Evolutionary conservation across 2,797 vertebrate species (phyloP).

Genomic region (Decapterus maruadsi): DNA sequence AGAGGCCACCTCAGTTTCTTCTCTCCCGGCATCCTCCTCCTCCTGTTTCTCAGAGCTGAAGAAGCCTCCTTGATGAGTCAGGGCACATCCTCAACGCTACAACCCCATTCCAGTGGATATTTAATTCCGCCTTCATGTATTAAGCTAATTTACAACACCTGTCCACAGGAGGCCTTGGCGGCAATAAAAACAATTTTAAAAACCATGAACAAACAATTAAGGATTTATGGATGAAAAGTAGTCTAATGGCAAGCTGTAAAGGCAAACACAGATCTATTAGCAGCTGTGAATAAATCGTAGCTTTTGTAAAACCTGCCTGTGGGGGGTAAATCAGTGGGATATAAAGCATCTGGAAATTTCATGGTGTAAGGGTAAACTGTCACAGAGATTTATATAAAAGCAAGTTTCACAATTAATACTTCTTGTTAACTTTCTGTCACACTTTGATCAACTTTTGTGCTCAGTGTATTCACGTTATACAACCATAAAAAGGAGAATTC

Average conservation of each 20-base stretch:
- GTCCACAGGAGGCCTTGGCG: constrained; percentile 33
- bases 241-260: constrained; percentile 43
- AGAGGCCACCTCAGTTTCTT: constrained; percentile 21
- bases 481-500: neutral
- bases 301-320: constrained; percentile 42
- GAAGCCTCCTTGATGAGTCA: constrained; percentile 37
- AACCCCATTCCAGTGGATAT: constrained; percentile 45
- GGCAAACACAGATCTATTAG: constrained; percentile 55
- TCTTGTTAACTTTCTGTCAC: constrained; percentile 4
- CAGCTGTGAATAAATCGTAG: constrained; percentile 56
- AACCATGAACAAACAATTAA: constrained; percentile 63
- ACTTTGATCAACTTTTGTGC: constrained; percentile 7
- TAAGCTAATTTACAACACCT: constrained; percentile 62
- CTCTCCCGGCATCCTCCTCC: neutral
- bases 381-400: constrained; percentile 31
- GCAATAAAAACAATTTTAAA: constrained; percentile 48
- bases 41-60: constrained; percentile 16
- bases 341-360: constrained; percentile 40
- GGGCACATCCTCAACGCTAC: constrained; percentile 35
- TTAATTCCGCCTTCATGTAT: constrained; percentile 51
- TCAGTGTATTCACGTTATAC: neutral
- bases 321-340: constrained; percentile 12
- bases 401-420: constrained; percentile 4
- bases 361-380: constrained; percentile 22
- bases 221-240: constrained; percentile 48